Base-by-base conservation (phyloP, 2,113 vertebrate species). In the Copsychus sechellarum region DNA sequence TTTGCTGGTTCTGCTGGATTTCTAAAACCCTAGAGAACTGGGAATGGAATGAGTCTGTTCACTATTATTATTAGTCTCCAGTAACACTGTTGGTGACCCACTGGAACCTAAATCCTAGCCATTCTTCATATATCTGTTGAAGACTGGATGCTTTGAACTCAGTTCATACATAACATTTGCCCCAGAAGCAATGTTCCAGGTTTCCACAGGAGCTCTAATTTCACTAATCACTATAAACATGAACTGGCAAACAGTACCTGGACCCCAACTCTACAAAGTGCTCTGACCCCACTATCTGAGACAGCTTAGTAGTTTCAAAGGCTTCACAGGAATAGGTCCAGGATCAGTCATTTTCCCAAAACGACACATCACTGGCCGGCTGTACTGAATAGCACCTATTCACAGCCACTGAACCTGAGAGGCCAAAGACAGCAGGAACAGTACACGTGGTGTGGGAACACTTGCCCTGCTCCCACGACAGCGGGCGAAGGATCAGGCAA, bases 1-100 rank as follows among this genome's bases (percentile, higher is more conserved):
- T 97, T 97, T 94, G 86, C 91, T 96, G 77, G 92, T 96, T 97
- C 96, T 96, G 94, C 93, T 96, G 88, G 81, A 95, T 95, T 96
- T 96, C 86, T 88, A 95, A 97, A 95, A 86, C 95, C 88, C 85
- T 34, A 42, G 86, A 95, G 94, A 92, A 57, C 45, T 79, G 48
- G 65, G 92, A 91, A 86, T 88, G 71, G 88, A 96, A 90, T 40
- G 29, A 76, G 61, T 81, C 86, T 92, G 83, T 76, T 91, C 72
- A 90, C 66, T 90, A 77, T 90, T 95, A 90, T 78, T 97, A 93
- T 66, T 66, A 92, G 73, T 82, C 74, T 92, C 73, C 70, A 90
- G 57, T 76, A 93, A 91, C 62, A 88, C 71, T 64, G 42, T 11
- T 77, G 48, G 84, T 67, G 86, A 95, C 54, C 54, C 81, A 82